These are phyloP conservation scores for Drosophila mayaguana DNA, from an alignment of 2,888 invertebrate species.

Conservation along the genomic window DNA sequence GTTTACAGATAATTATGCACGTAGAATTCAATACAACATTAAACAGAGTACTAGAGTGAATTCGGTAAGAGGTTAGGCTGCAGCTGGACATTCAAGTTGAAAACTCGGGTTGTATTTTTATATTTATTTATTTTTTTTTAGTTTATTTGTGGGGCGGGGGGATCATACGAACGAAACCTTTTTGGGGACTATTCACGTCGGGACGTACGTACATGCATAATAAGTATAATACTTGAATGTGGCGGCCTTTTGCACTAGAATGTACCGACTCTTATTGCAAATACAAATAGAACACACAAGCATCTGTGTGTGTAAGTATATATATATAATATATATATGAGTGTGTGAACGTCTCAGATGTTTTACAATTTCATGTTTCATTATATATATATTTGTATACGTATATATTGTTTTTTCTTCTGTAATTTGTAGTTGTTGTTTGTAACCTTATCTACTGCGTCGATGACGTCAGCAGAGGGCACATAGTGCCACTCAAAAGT, in stretches of 20 bases:
- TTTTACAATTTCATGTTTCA: constrained; percentile 35
- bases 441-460: constrained; percentile 66
- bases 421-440: constrained; percentile 42
- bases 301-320: constrained; percentile 1
- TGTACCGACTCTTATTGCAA: constrained; percentile 52
- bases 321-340: background rate
- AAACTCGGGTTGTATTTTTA: constrained; percentile 34
- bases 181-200: constrained; percentile 34
- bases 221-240: constrained; percentile 57
- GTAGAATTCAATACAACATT: constrained; percentile 72
- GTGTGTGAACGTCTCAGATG: constrained; percentile 8
- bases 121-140: background rate
- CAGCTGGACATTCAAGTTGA: constrained; percentile 57
- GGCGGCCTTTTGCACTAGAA: constrained; percentile 55
- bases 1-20: constrained; percentile 54
- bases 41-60: constrained; percentile 67
- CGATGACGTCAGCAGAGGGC: constrained; percentile 56
- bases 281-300: constrained; percentile 33
- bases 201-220: constrained; percentile 44
- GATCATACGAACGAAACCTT: constrained; percentile 66
- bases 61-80: constrained; percentile 36
- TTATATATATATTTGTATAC: constrained; percentile 20
- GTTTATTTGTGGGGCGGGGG: constrained; percentile 27
- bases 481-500: constrained; percentile 69
- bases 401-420: constrained; percentile 18